Base-by-base conservation (phyloP, 2,113 vertebrate species). In the Leptocoma aspasia region DNA sequence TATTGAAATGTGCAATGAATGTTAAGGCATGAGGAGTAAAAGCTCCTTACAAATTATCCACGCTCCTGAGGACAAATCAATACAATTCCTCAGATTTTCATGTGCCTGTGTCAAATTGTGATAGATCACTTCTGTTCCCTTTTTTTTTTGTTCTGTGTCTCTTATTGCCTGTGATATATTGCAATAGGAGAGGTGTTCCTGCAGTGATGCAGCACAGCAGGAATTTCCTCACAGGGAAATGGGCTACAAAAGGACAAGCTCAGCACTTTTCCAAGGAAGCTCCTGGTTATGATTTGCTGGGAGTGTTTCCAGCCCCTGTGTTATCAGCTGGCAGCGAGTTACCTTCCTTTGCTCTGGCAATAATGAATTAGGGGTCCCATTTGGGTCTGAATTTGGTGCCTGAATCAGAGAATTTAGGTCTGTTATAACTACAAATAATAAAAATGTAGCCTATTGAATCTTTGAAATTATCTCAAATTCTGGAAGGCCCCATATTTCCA, bases 1-100 rank as follows among this genome's bases (percentile, higher is more conserved):
- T 86, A 89, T 71, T 91, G 83, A 91, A 96, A 89, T 90, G 85
- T 88, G 70, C 44, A 31, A 12, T 35, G 84, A 95, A 69, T 91
- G 75, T 35, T 65, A 78, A 95, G 61, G 35, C 79, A 54, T 6
- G 73, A 82, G 53, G 21, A 76, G 44, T 27, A 78, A 72, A 82
- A 93, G 49, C 61, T 91, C 68, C 80, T 93, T 35, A 77, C 65
- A 89, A 89, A 94, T 47, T 49, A 90, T 66, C 86, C 82, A 27
- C 9, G 82, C 22, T 95, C 56, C 64, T 33, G 14, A 64, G 35
- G 82, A 75, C 45, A 78, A 94, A 95, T 91, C 84, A 82, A 45
- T 75, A 64, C 10, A 26, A 50, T 24, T 90, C 52, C 71, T 90
- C 49, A 70, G 35, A n/a, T 82, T 91, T 88, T 63, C 45, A 27